Evolutionary conservation across 2,113 vertebrate species (phyloP), one percentile per base, ranked within the genome.

Genomic region (Mormoops blainvillei): DNA sequence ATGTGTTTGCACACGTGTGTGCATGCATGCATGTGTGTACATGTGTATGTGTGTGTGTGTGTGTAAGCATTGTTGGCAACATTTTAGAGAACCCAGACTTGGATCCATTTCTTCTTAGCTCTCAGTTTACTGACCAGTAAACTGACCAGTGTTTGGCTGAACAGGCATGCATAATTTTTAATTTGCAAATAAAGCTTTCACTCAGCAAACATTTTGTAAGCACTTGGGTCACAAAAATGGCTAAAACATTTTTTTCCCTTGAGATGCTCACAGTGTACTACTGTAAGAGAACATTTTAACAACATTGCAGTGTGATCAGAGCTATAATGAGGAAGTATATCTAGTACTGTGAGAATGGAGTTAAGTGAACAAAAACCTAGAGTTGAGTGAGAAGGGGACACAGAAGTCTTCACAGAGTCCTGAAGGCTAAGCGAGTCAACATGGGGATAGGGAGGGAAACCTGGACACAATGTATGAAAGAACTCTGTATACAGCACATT

Each of bases 131-230:
- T 96, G 8, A 45, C 63, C 18, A 71, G 4, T 65, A 31, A 48
- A 50, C 11, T 96, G 8, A 45, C 63, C 18, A 71, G 4, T 65
- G n/a, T 65, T 77, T 77, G 33, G 67, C 22, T 31, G 22, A 70
- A 94, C 22, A 86, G 15, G 24, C 38, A 77, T 73, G 2, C 10
- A 80, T 68, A 36, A 90, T 67, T 90, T 96, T 68, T 13, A 80
- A 76, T 81, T 87, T 88, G 14, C 76, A 95, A 78, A 80, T 81
- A 88, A 33, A 88, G 14, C 11, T 65, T 87, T 36, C 33, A 76
- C n/a, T 84, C 52, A 96, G 45, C 26, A 94, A 87, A 63, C 13
- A 65, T 86, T 84, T 84, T 95, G 10, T 61, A 93, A 91, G 28
- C 41, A 67, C n/a, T 45, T 24, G 36, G 14, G 9, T 33, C 93